Evolutionary conservation across 2,113 vertebrate species (phyloP).

Genomic region (Emydura subglobosa): DNA sequence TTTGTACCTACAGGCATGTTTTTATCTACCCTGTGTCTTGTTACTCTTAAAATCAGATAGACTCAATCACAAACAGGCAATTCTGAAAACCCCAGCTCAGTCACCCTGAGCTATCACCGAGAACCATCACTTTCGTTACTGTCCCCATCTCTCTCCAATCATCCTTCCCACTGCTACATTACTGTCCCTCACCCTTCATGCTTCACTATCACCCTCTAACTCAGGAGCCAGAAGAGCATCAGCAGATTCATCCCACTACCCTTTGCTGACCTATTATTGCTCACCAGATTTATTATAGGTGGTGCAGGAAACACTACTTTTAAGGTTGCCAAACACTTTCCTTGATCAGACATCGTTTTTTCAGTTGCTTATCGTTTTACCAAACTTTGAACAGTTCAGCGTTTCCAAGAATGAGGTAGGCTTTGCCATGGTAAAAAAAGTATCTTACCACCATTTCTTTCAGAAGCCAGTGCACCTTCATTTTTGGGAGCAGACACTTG

Average conservation of each 20-base stretch:
- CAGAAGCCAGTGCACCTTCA: too few species aligned
- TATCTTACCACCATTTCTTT: too few species aligned
- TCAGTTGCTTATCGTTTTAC: too few species aligned
- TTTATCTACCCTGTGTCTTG: neutral
- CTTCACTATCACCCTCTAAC: neutral
- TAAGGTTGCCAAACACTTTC: too few species aligned
- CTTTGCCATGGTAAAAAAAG: too few species aligned
- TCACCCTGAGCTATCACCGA: neutral
- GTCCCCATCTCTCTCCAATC: neutral
- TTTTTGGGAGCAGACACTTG: too few species aligned
- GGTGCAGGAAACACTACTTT: too few species aligned
- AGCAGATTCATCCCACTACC: neutral
- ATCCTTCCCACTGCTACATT: neutral
- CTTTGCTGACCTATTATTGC: too few species aligned
- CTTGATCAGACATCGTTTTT: too few species aligned
- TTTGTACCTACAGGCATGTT: neutral
- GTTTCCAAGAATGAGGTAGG: too few species aligned
- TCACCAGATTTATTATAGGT: too few species aligned
- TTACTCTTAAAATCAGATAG: neutral
- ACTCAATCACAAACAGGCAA: neutral
- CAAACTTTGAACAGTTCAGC: too few species aligned
- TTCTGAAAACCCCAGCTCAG: neutral
- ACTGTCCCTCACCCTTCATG: neutral
- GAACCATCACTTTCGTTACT: neutral
- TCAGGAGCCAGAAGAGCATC: neutral